A percentile compares a stretch with the other conserved stretches of the same genome.
Evolutionary conservation across 1,140 invertebrate species (phyloP).

Genomic region (Luehdorfia chinensis): DNA sequence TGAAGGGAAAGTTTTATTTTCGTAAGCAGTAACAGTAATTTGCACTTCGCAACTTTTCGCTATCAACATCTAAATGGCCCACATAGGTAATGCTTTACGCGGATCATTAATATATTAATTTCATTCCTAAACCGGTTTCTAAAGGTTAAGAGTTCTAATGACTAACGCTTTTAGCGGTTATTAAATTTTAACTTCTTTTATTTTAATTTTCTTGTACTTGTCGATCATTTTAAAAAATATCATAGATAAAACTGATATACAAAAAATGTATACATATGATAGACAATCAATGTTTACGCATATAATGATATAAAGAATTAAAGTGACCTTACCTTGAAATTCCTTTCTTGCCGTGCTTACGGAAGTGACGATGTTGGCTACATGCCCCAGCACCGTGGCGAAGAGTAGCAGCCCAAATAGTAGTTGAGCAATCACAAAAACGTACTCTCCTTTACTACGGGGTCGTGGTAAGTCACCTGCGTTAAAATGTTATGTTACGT

Average conservation of each 20-base stretch:
- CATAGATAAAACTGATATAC: no score
- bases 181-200: no score
- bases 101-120: not conserved
- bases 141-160: not conserved
- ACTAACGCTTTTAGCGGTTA: no score
- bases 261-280: no score
- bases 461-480: conserved; percentile 84
- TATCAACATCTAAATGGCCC: not conserved
- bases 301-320: no score
- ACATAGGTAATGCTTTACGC: not conserved
- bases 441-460: conserved; percentile 92
- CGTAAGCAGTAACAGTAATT: not conserved
- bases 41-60: not conserved
- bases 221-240: no score
- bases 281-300: no score
- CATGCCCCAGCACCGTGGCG: conserved; percentile 94
- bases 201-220: no score
- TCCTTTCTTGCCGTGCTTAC: conserved; percentile 96
- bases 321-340: conserved; percentile 93
- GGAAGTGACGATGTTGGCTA: conserved; percentile 96
- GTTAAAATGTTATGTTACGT: conserved; percentile 7
- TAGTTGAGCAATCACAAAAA: conserved; percentile 93
- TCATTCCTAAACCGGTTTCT: not conserved
- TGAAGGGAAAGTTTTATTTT: not conserved
- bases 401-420: conserved; percentile 94